A percentile compares a stretch with the other conserved stretches of the same genome.
Evolutionary conservation across 1,140 invertebrate genomes (phyloP).

Genomic region (Acromyrmex echinatior): DNA sequence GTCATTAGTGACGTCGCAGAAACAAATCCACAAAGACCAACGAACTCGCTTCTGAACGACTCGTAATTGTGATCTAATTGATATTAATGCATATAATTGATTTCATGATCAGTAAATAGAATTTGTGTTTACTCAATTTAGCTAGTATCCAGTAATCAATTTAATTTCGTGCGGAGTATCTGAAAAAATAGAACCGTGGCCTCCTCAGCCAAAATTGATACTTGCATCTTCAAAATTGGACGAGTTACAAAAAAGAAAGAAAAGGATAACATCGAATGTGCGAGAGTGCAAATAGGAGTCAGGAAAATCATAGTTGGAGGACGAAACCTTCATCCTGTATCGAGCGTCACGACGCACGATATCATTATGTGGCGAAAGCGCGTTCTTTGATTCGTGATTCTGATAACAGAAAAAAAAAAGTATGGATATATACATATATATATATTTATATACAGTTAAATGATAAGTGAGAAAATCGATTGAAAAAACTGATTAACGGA

Average conservation of each 20-base stretch:
- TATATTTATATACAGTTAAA: constrained; percentile 24
- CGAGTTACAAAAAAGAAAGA: background rate
- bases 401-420: constrained; percentile 1
- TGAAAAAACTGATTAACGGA: constrained; percentile 58
- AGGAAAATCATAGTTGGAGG: constrained; percentile 7
- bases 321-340: constrained; percentile 5
- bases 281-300: constrained; percentile 1
- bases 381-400: constrained; percentile 28
- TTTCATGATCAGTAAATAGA: background rate
- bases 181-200: background rate
- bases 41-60: constrained; percentile 31
- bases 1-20: background rate
- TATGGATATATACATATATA: background rate
- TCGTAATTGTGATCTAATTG: background rate
- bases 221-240: background rate
- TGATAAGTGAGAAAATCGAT: constrained; percentile 57
- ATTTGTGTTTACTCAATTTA: background rate
- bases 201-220: background rate
- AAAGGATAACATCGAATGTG: constrained; percentile 35
- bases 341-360: constrained; percentile 17
- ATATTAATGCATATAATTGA: background rate
- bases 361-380: constrained; percentile 21
- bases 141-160: background rate
- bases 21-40: constrained; percentile 23
- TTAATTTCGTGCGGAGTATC: background rate